Conservation (phyloP, 2,888 invertebrate genomes). For the Sthenelais limicola region DNA sequence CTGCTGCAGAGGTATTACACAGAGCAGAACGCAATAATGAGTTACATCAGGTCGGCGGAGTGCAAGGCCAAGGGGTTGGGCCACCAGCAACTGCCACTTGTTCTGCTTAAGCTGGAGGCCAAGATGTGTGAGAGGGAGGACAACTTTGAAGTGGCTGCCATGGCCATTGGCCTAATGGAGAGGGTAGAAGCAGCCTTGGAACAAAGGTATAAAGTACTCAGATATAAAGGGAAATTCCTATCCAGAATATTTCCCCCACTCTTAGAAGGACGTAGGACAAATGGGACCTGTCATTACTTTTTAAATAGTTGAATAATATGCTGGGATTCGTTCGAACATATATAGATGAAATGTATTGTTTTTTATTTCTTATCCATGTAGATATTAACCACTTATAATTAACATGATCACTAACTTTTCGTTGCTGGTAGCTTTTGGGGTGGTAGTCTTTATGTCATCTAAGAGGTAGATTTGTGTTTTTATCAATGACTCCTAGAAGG, state of each 20-base stretch:
- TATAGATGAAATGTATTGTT: too few relatives aligned
- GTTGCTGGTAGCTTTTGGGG: not conserved
- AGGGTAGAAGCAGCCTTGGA: conserved; percentile 55
- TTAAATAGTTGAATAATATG: too few relatives aligned
- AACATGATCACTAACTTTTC: not conserved
- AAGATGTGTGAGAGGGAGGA: conserved; percentile 56
- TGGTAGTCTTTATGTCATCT: too few relatives aligned
- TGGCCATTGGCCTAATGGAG: conserved; percentile 62
- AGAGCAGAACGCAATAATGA: conserved; percentile 61
- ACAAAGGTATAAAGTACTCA: conserved; percentile 51
- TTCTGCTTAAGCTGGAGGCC: conserved; percentile 59
- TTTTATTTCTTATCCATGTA: not conserved
- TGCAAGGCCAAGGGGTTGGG: not conserved
- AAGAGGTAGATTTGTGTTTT: too few relatives aligned
- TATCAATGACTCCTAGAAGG: too few relatives aligned
- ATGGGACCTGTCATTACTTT: too few relatives aligned
- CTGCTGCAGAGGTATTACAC: conserved; percentile 59
- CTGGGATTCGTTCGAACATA: too few relatives aligned
- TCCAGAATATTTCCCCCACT: too few relatives aligned
- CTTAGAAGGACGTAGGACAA: too few relatives aligned
- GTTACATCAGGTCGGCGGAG: conserved; percentile 57
- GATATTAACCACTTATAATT: not conserved
- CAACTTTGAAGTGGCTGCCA: conserved; percentile 60
- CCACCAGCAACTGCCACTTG: conserved; percentile 30
- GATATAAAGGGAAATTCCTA: not conserved